Conservation (phyloP, 1,140 invertebrate species). For the Ruditapes philippinarum region DNA sequence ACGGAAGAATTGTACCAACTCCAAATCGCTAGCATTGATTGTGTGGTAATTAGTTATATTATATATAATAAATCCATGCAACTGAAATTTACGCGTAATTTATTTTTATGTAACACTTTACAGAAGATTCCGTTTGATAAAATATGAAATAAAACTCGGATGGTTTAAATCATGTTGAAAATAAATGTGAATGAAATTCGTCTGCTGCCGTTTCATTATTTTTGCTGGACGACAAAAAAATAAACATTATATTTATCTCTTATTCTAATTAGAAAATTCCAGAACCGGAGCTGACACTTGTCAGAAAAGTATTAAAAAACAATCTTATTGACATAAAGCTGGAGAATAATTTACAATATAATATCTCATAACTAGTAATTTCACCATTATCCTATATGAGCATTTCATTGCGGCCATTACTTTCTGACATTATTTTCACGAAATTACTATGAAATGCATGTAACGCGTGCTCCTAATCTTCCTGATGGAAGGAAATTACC, state of each 20-base stretch:
- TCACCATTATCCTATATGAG: slow-evolving; percentile 29
- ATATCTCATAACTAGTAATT: slow-evolving; percentile 21
- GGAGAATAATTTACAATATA: neutral
- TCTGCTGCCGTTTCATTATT: neutral
- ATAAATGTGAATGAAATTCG: slow-evolving; percentile 2
- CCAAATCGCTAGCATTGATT: too few relatives aligned
- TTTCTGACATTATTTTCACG: neutral
- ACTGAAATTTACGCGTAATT: too few relatives aligned
- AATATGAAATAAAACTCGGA: too few relatives aligned
- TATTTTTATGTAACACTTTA: too few relatives aligned
- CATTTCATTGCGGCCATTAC: neutral
- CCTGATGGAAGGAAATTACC: neutral
- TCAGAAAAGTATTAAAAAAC: slow-evolving; percentile 31
- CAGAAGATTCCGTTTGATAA: too few relatives aligned
- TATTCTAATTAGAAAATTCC: slow-evolving; percentile 5
- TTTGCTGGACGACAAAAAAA: too few relatives aligned
- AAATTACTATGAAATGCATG: slow-evolving; percentile 5
- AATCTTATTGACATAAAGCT: slow-evolving; percentile 40
- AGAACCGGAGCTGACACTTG: neutral
- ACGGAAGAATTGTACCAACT: too few relatives aligned
- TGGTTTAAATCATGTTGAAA: too few relatives aligned
- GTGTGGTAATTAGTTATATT: too few relatives aligned
- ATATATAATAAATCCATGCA: too few relatives aligned
- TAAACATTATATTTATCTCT: too few relatives aligned
- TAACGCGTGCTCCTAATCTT: neutral